These are phyloP conservation scores for Pteromalus puparum DNA, from an alignment of 1,140 invertebrate species.

Conservation along the genomic window DNA sequence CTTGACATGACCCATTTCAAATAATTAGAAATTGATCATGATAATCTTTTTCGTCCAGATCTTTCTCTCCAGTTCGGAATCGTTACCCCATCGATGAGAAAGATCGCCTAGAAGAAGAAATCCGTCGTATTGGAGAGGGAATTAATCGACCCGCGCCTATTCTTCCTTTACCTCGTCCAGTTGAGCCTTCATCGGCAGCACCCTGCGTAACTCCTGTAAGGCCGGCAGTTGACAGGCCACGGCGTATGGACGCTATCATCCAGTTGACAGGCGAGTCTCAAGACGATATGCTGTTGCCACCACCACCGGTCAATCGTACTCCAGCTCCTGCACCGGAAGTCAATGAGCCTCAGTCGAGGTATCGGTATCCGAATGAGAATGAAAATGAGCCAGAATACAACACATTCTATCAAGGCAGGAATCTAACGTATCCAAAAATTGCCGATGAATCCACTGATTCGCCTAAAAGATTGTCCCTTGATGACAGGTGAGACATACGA, in stretches of 20 bases:
- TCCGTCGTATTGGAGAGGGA: conserved; percentile 35
- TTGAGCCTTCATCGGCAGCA: not conserved
- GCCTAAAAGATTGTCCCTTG: conserved; percentile 72
- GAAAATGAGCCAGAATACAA: conserved; percentile 64
- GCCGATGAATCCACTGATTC: conserved; percentile 69
- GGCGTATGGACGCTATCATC: conserved; percentile 71
- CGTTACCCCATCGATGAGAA: conserved; percentile 53
- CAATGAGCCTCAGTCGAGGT: conserved; percentile 51
- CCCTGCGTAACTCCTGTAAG: not conserved
- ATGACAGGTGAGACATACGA: conserved; percentile 67
- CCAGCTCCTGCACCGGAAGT: conserved; percentile 39
- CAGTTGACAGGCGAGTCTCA: conserved; percentile 62
- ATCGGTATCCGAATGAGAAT: conserved; percentile 63
- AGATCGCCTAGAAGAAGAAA: conserved; percentile 52
- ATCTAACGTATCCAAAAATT: conserved; percentile 72
- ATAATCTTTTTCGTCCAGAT: conserved; percentile 59
- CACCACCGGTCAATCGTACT: not conserved
- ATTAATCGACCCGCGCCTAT: not conserved
- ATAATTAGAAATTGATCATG: not conserved
- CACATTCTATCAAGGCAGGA: conserved; percentile 69
- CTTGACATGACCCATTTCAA: not conserved
- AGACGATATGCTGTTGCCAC: conserved; percentile 13
- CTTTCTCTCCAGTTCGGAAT: conserved; percentile 62
- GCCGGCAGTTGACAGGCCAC: not conserved
- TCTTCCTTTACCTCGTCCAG: not conserved